phyloP scores from a whole-genome alignment of 2,888 invertebrate genomes.

The Kuschelorhynchus macadamiae region DNA sequence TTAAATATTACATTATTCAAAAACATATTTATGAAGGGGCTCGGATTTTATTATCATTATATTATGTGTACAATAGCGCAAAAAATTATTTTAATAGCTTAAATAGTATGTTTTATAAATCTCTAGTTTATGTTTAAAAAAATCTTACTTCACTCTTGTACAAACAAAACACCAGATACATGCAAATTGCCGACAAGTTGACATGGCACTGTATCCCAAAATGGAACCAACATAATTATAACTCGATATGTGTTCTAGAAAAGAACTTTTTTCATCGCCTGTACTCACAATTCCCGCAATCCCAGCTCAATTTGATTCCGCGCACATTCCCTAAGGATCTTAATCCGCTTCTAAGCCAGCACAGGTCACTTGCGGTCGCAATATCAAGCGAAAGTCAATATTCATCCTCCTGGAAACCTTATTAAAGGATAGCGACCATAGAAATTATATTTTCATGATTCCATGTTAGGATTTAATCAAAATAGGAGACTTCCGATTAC shows the following conservation, averaged over 20 bases:
- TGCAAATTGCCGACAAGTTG: too few relatives aligned
- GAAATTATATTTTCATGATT: conserved; percentile 43
- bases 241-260: background rate
- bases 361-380: conserved; percentile 67
- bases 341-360: conserved; percentile 69
- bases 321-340: conserved; percentile 66
- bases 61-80: too few relatives aligned
- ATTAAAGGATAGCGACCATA: conserved; percentile 61
- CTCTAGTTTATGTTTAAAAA: too few relatives aligned
- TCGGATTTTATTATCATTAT: too few relatives aligned
- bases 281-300: conserved; percentile 62
- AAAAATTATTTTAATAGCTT: too few relatives aligned
- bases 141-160: too few relatives aligned
- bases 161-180: too few relatives aligned
- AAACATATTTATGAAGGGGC: too few relatives aligned
- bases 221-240: too few relatives aligned
- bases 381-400: conserved; percentile 67
- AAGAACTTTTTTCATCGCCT: conserved; percentile 19
- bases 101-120: too few relatives aligned
- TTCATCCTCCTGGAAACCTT: conserved; percentile 70
- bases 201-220: too few relatives aligned
- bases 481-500: background rate
- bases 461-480: conserved; percentile 21
- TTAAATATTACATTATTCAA: too few relatives aligned
- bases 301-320: conserved; percentile 70